phyloP scores from a whole-genome alignment of 2,888 invertebrate genomes.

The Teleiodes luculella region DNA sequence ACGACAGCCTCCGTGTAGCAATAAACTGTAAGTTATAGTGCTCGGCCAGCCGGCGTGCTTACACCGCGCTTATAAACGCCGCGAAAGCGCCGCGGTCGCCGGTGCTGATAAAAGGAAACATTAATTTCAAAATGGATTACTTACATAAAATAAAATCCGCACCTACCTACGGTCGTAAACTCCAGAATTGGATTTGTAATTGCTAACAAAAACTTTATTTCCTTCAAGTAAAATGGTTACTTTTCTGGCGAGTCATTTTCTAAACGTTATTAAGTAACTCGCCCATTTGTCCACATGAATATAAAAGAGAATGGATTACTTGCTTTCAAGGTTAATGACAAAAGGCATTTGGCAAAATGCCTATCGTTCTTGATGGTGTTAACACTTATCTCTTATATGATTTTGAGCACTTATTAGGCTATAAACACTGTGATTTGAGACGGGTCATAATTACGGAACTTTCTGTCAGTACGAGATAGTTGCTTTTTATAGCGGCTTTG shows the following conservation, averaged over 20 bases:
- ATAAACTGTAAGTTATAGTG: background rate
- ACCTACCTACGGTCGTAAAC: background rate
- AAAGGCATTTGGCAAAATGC: background rate
- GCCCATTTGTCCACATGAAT: background rate
- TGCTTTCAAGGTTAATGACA: background rate
- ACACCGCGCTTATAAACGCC: background rate
- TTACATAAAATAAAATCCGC: background rate
- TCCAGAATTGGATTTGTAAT: background rate
- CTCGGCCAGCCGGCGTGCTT: background rate
- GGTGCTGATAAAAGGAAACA: constrained; percentile 1
- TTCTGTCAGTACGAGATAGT: background rate
- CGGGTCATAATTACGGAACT: background rate
- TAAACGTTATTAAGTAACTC: background rate
- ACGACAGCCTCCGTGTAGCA: constrained; percentile 2
- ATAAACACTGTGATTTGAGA: background rate
- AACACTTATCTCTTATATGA: constrained; percentile 1
- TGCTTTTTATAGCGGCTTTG: background rate
- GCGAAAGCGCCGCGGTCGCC: background rate
- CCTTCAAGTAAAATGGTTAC: background rate
- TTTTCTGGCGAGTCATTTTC: background rate
- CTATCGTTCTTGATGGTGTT: constrained; percentile 7
- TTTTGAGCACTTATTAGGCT: background rate
- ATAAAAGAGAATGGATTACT: no score
- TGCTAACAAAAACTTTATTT: background rate
- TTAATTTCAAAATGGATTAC: constrained; percentile 10